Percentiles rank a stretch among this genome's conserved stretches.
These are phyloP conservation scores for Origma solitaria DNA, from an alignment of 2,113 vertebrate genomes.

Conservation along the genomic window DNA sequence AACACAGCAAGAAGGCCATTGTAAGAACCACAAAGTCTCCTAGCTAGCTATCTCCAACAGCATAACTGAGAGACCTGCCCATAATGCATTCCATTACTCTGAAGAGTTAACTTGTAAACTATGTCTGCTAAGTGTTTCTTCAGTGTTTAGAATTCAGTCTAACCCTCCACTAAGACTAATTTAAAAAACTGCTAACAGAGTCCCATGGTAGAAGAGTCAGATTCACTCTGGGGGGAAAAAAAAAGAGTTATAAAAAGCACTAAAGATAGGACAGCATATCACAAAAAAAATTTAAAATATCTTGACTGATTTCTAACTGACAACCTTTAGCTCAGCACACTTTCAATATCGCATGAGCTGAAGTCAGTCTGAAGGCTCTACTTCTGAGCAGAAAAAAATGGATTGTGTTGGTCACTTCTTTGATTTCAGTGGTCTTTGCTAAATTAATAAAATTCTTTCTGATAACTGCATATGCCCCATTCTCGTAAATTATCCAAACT, in stretches of 20 bases:
- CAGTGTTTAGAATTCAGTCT: neutral
- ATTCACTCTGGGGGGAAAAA: neutral
- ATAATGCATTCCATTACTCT: neutral
- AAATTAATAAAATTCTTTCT: neutral
- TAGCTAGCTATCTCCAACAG: neutral
- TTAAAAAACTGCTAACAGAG: neutral
- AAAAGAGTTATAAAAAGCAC: neutral
- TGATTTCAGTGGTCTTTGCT: neutral
- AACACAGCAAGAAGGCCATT: neutral
- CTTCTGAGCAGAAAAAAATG: neutral
- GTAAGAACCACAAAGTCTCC: neutral
- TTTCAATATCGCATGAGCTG: neutral
- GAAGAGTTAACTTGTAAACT: neutral
- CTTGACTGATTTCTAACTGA: neutral
- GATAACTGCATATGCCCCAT: neutral
- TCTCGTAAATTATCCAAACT: neutral
- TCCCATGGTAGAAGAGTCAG: neutral
- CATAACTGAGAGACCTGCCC: neutral
- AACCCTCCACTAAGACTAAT: accelerated
- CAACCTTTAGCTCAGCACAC: neutral
- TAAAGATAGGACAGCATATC: neutral
- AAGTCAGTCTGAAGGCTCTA: neutral
- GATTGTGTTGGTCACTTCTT: neutral
- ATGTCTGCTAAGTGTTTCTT: neutral
- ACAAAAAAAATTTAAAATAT: neutral